Base-by-base conservation (phyloP, 2,888 invertebrate genomes). In the Melanostoma scalare region DNA sequence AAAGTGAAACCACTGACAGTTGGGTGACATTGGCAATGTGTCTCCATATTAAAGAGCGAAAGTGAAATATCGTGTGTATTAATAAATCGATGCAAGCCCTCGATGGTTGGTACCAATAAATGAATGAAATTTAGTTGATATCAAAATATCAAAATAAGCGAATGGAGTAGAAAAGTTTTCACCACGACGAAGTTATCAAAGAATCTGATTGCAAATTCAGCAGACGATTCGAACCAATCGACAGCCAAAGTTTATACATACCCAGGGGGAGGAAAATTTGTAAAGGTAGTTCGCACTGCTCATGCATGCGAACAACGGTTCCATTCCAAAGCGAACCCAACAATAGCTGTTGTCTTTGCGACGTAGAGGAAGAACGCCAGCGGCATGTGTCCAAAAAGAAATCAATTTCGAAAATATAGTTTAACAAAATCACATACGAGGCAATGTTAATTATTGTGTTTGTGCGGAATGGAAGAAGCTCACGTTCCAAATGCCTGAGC, bases 391-490 rank as follows among this genome's bases (percentile, higher is more conserved):
- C 77, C 50, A 65, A 82, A 78, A 78, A 77, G 82, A 82, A 82
- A 82, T 82, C 78, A 82, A 77, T 82, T 82, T 82, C 68, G 73
- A 73, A 82, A 82, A 68, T 73, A 58, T 61, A 31, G 72, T 68
- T 42, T 52, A 56, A 81, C 58, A 53, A 67, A 76, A 52, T 72
- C 55, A 55, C 55, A n/a, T 50, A 31, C 68, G 58, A 61, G 52
- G 68, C 74, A 75, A 67, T 72, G 72, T 71, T 81, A 81, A 81
- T 81, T 81, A 61, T 71, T 33, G 6, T 56, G 3, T n/a, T 40
- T 8, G 35, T 40, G 35, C 20, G 65, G 46, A 69, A 65, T 78
- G 52, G 69, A 69, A 74, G 69, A 65, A 69, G 46, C 55, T 69
- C 84, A 84, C 84, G 84, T 84, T 67, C 38, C 79, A 58, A 74